Base-by-base conservation (phyloP, 2,797 vertebrate genomes). In the Artibeus jamaicensis region DNA sequence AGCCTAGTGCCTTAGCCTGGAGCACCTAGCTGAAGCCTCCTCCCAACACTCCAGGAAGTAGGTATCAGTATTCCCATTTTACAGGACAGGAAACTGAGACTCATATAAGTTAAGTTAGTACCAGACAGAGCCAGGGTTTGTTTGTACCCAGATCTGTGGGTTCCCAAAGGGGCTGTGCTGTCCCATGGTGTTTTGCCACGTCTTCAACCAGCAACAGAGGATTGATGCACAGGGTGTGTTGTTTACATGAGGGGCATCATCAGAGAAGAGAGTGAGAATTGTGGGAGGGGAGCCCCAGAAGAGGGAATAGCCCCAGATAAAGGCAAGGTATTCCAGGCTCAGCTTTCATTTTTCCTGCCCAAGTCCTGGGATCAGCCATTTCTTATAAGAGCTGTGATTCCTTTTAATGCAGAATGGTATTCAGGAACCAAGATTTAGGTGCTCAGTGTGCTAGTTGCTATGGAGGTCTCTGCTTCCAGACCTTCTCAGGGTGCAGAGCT, bases 111-210 rank as follows among this genome's bases (percentile, higher is more conserved):
- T 67, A 89, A 8, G 12, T 73, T 14, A 65, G 34, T 59, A 46
- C 6, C 34, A 50, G 37, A 22, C 26, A 65, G 79, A 89, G 39
- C 6, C 19, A 4, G 62, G 19, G 37, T 70, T 53, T 78, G 26
- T 8, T 5, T 50, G 48, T 50, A 32, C 16, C 18, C 22, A 78
- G 16, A 26, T n/a, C 14, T 0, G 7, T 67, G n/a, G n/a, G 32
- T 83, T 70, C 77, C 57, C 86, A 39, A 44, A 71, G 42, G 70
- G 39, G 32, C 15, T 3, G 3, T 0, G 1, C 39, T n/a, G 67
- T 46, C 21, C 18, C 11, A 0, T 0, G 0, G 12, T 26, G 24
- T 6, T 48, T 78, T 39, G 39, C 18, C 12, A 34, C 0, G 1
- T 71, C 18, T 67, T 44, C 5, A 39, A 39, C 8, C 29, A 15